phyloP scores from a whole-genome alignment of 2,113 vertebrate species.

The Lophotis ruficrista region DNA sequence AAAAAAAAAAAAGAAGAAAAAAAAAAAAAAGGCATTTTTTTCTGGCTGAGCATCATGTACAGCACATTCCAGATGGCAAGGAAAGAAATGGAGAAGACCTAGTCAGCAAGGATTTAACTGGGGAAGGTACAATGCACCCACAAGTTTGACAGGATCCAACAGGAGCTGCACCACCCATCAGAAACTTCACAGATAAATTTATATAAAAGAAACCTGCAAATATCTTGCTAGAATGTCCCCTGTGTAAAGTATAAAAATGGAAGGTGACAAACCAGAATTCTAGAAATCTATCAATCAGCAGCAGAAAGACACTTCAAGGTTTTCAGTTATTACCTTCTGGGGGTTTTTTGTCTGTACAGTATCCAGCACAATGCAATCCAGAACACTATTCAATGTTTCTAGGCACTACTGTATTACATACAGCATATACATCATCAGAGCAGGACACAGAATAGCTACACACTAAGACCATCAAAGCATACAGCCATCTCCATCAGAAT shows the following conservation, averaged over 20 bases:
- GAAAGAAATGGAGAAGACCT: slow-evolving; percentile 15
- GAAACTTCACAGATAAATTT: background rate
- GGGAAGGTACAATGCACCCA: slow-evolving; percentile 15
- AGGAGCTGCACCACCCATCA: background rate
- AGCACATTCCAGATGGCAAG: slow-evolving; percentile 60
- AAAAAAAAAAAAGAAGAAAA: background rate
- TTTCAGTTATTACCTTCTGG: background rate
- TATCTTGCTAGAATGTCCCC: background rate
- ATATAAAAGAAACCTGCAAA: background rate
- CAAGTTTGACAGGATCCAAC: slow-evolving; percentile 18
- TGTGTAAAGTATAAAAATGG: background rate
- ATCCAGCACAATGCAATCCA: background rate
- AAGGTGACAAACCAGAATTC: background rate
- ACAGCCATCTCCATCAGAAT: background rate
- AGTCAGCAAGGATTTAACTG: background rate
- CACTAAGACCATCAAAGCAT: background rate
- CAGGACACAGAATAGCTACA: background rate
- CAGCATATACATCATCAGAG: background rate
- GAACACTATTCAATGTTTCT: background rate
- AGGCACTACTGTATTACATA: background rate
- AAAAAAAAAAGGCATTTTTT: slow-evolving; percentile 4
- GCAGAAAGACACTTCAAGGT: background rate
- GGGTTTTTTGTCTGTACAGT: background rate
- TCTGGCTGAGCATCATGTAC: slow-evolving; percentile 24
- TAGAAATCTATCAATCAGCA: background rate